A percentile compares a stretch with the other conserved stretches of the same genome.
Evolutionary conservation across 2,797 vertebrate species (phyloP).

Genomic region (Lindbergichthys nudifrons): DNA sequence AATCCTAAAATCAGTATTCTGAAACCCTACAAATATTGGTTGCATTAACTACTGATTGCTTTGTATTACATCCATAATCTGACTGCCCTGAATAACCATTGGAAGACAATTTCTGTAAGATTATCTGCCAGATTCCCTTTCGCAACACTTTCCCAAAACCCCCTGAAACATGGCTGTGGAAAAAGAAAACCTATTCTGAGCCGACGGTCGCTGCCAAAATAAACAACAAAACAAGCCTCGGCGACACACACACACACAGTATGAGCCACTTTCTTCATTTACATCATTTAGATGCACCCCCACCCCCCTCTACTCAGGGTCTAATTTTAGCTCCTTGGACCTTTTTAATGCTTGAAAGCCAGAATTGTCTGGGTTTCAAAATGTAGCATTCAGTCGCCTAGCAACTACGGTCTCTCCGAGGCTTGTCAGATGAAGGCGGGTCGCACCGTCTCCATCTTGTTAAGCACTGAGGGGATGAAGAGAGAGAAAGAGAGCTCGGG

Average conservation of each 20-base stretch:
- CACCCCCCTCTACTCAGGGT: constrained; percentile 12
- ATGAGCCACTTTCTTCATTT: constrained; percentile 64
- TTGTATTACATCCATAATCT: constrained; percentile 37
- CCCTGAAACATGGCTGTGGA: constrained; percentile 65
- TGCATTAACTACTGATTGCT: constrained; percentile 7
- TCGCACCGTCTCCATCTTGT: constrained; percentile 78
- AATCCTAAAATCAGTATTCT: constrained; percentile 2
- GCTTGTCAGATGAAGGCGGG: constrained; percentile 74
- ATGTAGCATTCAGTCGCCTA: constrained; percentile 88
- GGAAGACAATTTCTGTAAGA: constrained; percentile 50
- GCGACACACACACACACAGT: constrained; percentile 44
- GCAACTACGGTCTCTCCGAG: constrained; percentile 81
- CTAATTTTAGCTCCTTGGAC: constrained; percentile 79
- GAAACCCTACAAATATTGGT: not conserved
- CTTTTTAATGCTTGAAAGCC: constrained; percentile 76
- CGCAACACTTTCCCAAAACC: constrained; percentile 49
- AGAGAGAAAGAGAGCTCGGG: constrained; percentile 55
- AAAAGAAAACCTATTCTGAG: constrained; percentile 70
- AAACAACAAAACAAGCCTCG: constrained; percentile 73
- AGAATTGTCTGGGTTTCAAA: constrained; percentile 80
- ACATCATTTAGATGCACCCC: constrained; percentile 57
- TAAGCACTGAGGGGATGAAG: constrained; percentile 68
- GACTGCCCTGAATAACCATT: constrained; percentile 45
- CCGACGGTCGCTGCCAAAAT: constrained; percentile 62
- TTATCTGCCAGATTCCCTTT: constrained; percentile 59